Evolutionary conservation across 2,113 vertebrate genomes (phyloP).

Genomic region (Origma solitaria): DNA sequence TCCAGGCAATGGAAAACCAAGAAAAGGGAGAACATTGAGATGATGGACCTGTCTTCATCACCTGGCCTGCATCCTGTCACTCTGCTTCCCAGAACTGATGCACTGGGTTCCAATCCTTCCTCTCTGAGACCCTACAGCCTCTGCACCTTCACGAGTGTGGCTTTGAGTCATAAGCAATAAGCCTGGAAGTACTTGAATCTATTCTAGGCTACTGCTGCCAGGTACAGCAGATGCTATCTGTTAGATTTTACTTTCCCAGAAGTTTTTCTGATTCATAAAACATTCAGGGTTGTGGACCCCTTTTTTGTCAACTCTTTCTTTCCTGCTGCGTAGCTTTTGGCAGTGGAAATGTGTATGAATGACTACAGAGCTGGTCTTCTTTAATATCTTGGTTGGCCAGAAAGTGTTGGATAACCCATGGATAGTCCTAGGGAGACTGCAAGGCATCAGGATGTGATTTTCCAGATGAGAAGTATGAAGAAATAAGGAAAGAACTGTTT

Average conservation of each 20-base stretch:
- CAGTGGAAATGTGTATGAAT: background rate
- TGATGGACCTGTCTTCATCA: background rate
- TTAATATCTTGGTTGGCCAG: background rate
- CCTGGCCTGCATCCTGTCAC: background rate
- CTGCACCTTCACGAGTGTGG: background rate
- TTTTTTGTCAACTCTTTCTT: background rate
- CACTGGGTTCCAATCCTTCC: background rate
- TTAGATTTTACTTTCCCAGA: background rate
- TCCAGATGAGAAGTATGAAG: background rate
- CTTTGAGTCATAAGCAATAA: background rate
- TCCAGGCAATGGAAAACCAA: background rate
- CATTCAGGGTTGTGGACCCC: background rate
- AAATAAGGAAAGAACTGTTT: background rate
- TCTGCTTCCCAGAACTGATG: background rate
- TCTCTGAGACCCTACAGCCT: background rate
- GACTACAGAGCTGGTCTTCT: background rate
- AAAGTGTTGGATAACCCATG: background rate
- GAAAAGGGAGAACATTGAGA: background rate
- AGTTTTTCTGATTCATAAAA: constrained; percentile 15
- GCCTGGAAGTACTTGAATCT: background rate
- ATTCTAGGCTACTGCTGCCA: background rate
- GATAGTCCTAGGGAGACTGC: background rate
- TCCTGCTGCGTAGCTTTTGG: background rate
- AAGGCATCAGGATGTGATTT: constrained; percentile 14
- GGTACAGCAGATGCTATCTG: background rate